phyloP scores from a whole-genome alignment of 2,888 invertebrate genomes.

The Aleiodes alternator region DNA sequence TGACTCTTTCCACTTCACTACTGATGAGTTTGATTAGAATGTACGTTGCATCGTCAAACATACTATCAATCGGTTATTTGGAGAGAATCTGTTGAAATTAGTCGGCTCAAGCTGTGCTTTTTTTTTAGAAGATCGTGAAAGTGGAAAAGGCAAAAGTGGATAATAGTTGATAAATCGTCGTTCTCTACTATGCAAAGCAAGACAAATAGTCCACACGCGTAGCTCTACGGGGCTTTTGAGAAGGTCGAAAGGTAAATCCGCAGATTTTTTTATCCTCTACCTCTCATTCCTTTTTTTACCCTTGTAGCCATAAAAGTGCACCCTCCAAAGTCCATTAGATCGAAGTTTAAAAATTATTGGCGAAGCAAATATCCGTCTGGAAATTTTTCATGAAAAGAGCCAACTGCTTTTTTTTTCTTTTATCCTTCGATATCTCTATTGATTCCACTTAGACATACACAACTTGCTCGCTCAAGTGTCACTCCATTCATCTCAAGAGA shows the following conservation, averaged over 20 bases:
- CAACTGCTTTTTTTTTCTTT: too few species aligned
- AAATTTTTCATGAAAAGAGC: too few species aligned
- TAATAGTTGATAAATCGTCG: slow-evolving; percentile 54
- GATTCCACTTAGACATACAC: not conserved
- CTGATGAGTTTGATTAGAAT: too few species aligned
- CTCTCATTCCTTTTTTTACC: not conserved
- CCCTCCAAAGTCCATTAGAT: too few species aligned
- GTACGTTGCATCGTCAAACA: too few species aligned
- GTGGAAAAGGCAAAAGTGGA: slow-evolving; percentile 38
- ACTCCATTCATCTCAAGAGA: not conserved
- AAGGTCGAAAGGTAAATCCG: slow-evolving; percentile 9
- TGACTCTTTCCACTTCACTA: too few species aligned
- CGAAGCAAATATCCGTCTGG: not conserved
- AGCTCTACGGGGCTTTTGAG: slow-evolving; percentile 10
- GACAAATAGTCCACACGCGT: slow-evolving; percentile 39
- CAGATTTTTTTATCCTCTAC: not conserved
- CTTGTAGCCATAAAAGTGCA: not conserved
- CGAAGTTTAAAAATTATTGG: slow-evolving; percentile 9
- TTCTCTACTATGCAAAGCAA: slow-evolving; percentile 47
- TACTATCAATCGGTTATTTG: too few species aligned
- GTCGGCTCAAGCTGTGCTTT: not conserved
- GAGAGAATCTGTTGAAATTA: too few species aligned
- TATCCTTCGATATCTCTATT: not conserved
- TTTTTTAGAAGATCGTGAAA: slow-evolving; percentile 14
- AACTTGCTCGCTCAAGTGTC: slow-evolving; percentile 7